Evolutionary conservation across 1,140 invertebrate species (phyloP).

Genomic region (Chironomus tepperi): DNA sequence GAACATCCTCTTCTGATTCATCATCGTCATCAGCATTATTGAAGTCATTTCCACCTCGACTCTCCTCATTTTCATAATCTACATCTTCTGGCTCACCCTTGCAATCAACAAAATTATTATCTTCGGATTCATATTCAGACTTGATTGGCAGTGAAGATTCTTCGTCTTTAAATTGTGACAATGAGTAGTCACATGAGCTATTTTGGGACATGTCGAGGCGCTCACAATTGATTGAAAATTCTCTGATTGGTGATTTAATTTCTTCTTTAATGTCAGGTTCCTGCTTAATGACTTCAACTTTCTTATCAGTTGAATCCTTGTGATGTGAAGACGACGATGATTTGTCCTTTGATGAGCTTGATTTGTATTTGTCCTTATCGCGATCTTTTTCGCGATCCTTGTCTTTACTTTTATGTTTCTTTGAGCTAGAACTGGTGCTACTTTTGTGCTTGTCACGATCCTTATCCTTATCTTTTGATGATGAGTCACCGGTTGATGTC

Average conservation of each 20-base stretch:
- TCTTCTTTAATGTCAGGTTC: conserved; percentile 34
- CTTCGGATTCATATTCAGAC: conserved; percentile 32
- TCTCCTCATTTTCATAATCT: conserved; percentile 26
- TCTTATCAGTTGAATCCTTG: conserved; percentile 30
- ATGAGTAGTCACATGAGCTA: conserved; percentile 56
- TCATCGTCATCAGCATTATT: conserved; percentile 29
- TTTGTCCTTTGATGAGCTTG: conserved; percentile 40
- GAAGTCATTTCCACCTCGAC: no score
- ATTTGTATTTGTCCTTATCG: conserved; percentile 44
- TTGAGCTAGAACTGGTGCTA: conserved; percentile 32
- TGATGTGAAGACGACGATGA: conserved; percentile 34
- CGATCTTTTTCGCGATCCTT: conserved; percentile 37
- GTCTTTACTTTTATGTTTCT: conserved; percentile 41
- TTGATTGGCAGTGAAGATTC: conserved; percentile 37
- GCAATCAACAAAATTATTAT: conserved; percentile 31
- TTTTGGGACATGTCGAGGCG: conserved; percentile 43
- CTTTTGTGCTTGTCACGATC: conserved; percentile 41
- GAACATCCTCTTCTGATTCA: conserved; percentile 66
- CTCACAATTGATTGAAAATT: conserved; percentile 31
- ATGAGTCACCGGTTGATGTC: no score
- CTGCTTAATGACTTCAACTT: conserved; percentile 31
- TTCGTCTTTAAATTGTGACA: conserved; percentile 51
- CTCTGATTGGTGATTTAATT: conserved; percentile 27
- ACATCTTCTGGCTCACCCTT: conserved; percentile 26
- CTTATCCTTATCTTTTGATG: conserved; percentile 38